phyloP scores from a whole-genome alignment of 2,888 invertebrate species.

The Acheta domesticus region DNA sequence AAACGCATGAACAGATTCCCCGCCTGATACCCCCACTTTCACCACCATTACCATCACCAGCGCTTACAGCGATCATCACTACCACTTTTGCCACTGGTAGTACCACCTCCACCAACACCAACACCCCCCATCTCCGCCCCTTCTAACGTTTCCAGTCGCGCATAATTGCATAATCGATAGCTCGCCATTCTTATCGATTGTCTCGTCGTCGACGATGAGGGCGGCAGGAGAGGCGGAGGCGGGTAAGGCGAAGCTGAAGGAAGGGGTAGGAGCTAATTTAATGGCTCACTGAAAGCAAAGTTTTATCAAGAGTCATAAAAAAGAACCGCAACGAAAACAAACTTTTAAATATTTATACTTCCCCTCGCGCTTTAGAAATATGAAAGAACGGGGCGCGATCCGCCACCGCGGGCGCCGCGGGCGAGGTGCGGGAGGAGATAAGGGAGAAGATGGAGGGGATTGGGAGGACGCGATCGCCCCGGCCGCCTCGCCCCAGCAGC shows the following conservation, averaged over 20 bases:
- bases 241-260: background rate
- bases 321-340: constrained; percentile 18
- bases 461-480: no score
- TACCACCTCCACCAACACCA: no score
- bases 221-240: background rate
- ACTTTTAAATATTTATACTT: constrained; percentile 7
- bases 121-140: no score
- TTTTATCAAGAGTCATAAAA: constrained; percentile 18
- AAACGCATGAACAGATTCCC: no score
- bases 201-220: background rate
- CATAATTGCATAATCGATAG: constrained; percentile 18
- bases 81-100: no score
- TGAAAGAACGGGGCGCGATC: background rate
- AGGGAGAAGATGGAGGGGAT: no score
- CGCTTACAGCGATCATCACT: no score
- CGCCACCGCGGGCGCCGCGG: no score
- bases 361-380: background rate
- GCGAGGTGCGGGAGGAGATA: background rate
- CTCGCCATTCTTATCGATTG: constrained; percentile 18
- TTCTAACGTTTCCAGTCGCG: background rate
- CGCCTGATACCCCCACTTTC: no score
- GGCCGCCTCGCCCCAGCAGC: no score
- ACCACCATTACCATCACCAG: no score
- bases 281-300: constrained; percentile 10
- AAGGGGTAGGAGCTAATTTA: background rate